These are phyloP conservation scores for Rhinoptilus africanus DNA, from an alignment of 2,113 vertebrate species.

Conservation along the genomic window DNA sequence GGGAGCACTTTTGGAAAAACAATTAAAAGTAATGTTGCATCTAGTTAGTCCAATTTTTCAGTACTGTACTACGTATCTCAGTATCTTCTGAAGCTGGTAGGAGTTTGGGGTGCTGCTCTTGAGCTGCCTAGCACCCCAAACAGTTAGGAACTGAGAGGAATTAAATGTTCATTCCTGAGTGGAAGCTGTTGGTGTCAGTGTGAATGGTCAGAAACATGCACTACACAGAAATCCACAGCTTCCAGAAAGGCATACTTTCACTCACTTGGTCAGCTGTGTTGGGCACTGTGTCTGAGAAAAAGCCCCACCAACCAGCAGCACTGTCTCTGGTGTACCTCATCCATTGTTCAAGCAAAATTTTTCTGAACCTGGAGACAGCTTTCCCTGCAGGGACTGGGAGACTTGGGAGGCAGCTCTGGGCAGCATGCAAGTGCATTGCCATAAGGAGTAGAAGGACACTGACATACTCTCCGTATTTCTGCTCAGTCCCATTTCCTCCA, in stretches of 20 bases:
- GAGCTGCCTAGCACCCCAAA: not conserved
- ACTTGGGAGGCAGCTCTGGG: not conserved
- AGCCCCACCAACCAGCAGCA: not conserved
- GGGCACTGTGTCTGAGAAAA: not conserved
- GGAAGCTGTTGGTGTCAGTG: not conserved
- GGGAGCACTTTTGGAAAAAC: not conserved
- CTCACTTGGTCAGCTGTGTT: not conserved
- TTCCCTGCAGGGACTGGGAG: not conserved
- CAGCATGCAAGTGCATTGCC: fast-evolving
- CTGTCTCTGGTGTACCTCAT: fast-evolving
- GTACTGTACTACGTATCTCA: not conserved
- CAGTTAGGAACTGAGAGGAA: not conserved
- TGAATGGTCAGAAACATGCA: not conserved
- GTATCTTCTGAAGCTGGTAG: not conserved
- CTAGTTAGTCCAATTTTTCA: not conserved
- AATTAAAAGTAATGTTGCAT: not conserved
- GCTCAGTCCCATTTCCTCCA: not conserved
- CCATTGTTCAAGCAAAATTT: not conserved
- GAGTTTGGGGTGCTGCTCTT: not conserved
- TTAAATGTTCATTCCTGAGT: not conserved
- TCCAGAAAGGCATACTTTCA: not conserved
- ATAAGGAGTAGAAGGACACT: not conserved
- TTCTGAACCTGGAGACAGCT: not conserved
- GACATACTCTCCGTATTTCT: not conserved
- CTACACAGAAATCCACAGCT: not conserved